Percentiles rank a stretch among this genome's conserved stretches.
Evolutionary conservation across 2,797 vertebrate species (phyloP).

Genomic region (Enteromius fasciolatus): DNA sequence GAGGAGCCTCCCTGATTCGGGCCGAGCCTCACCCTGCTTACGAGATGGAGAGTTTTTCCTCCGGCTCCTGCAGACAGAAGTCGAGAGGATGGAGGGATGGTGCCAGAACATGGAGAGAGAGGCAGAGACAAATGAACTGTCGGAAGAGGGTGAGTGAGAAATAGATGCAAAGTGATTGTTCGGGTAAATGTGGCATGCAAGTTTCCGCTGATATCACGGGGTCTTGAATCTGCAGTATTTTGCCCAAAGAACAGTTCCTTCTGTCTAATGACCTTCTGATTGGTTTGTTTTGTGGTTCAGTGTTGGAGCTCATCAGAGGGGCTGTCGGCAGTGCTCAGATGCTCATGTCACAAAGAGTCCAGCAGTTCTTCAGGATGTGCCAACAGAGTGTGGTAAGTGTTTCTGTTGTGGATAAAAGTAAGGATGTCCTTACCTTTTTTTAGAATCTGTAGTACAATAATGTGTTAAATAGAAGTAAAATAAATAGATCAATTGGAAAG

Average conservation of each 20-base stretch:
- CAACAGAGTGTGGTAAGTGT: slow-evolving; percentile 96
- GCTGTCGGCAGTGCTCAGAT: slow-evolving; percentile 96
- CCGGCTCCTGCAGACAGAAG: slow-evolving; percentile 92
- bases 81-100: slow-evolving; percentile 98
- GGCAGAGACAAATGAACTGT: slow-evolving; percentile 93
- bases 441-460: not conserved
- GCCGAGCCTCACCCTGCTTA: slow-evolving; percentile 92
- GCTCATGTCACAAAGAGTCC: slow-evolving; percentile 98
- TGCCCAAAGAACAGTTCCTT: not conserved
- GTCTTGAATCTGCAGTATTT: slow-evolving; percentile 3
- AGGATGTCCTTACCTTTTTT: not conserved
- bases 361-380: slow-evolving; percentile 98
- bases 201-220: not conserved
- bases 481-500: not conserved
- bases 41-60: slow-evolving; percentile 97
- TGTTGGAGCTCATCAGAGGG: slow-evolving; percentile 94
- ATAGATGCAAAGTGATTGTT: not conserved
- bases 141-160: slow-evolving; percentile 84
- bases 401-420: not conserved
- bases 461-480: not conserved
- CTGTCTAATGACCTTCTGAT: slow-evolving; percentile 15
- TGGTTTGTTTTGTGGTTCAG: slow-evolving; percentile 67
- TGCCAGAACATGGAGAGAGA: slow-evolving; percentile 98
- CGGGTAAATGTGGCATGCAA: not conserved
- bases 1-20: slow-evolving; percentile 94